Evolutionary conservation across 2,888 invertebrate species (phyloP), one percentile per base, ranked within the genome.

Genomic region (Lissonota sp.): DNA sequence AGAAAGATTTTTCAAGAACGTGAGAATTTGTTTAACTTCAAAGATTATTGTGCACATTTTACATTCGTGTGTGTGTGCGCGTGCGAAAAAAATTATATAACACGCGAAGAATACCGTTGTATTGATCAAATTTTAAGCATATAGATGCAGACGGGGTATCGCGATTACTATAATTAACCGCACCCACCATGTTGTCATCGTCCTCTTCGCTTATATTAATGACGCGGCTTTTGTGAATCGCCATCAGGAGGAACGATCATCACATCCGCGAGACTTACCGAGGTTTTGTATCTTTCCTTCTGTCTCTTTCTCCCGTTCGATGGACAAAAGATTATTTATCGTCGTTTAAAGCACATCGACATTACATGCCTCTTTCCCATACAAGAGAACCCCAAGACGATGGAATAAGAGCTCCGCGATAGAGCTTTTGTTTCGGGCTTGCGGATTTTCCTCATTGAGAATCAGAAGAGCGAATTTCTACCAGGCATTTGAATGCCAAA

Each of bases 401-500:
- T 55, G 16, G 4, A 16, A 10, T 53, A 12, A 6, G 16, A 16
- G 16, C 55, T 6, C 55, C 55, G 6, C 14, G 7, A 12, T 16
- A 55, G 8, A 46, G 51, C 44, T 74, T 66, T 40, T 10, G 12
- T 55, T 75, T 63, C n/a, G n/a, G 12, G 16, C 53, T 6, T 3
- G 6, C 3, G n/a, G 80, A 85, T 87, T 88, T 89, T 86, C 84
- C 88, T 88, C 86, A 87, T 90, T 88, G 85, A 87, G 87, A 89
- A 87, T 89, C 88, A 84, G 85, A 88, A 87, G 89, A 88, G 87
- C 88, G 86, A 89, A 89, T 60, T 75, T 75, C 89, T 84, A 84
- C 84, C 83, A 82, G 82, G 40, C 87, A 91, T 92, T 91, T 92
- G 91, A 92, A 91, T 91, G 91, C 91, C 90, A 91, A 92, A 91